A percentile compares a stretch with the other conserved stretches of the same genome.
These are phyloP conservation scores for Ganaspis sp. DNA, from an alignment of 1,140 invertebrate species.

Conservation along the genomic window DNA sequence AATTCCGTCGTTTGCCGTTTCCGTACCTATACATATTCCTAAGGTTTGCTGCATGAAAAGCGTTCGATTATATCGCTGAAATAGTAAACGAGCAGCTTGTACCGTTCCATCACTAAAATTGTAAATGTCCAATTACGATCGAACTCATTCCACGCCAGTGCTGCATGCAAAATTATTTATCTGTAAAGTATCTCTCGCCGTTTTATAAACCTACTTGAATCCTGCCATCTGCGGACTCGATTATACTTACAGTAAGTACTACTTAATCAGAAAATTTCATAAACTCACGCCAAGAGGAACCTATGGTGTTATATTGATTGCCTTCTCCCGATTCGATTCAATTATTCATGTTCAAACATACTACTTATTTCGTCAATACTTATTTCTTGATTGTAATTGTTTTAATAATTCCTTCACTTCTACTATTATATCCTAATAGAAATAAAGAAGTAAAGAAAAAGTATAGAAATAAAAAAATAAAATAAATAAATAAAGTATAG, in stretches of 20 bases:
- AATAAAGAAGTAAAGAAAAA: no score
- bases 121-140: slow-evolving; percentile 24
- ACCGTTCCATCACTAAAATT: slow-evolving; percentile 28
- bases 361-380: no score
- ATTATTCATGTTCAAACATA: no score
- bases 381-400: no score
- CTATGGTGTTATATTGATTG: no score
- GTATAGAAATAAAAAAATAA: no score
- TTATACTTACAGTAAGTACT: neutral
- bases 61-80: slow-evolving; percentile 25
- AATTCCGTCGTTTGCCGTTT: slow-evolving; percentile 14
- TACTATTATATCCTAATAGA: no score
- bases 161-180: slow-evolving; percentile 26
- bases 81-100: slow-evolving; percentile 16
- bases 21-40: neutral
- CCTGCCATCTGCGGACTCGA: neutral
- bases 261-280: no score
- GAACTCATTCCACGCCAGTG: slow-evolving; percentile 23
- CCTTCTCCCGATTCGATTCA: no score
- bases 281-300: no score
- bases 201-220: slow-evolving; percentile 1
- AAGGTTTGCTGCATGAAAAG: slow-evolving; percentile 5
- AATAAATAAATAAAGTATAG: no score
- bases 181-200: slow-evolving; percentile 7
- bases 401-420: no score